Percentiles rank a stretch among this genome's conserved stretches.
phyloP scores from a whole-genome alignment of 2,113 vertebrate genomes.

The Chloroceryle aenea region DNA sequence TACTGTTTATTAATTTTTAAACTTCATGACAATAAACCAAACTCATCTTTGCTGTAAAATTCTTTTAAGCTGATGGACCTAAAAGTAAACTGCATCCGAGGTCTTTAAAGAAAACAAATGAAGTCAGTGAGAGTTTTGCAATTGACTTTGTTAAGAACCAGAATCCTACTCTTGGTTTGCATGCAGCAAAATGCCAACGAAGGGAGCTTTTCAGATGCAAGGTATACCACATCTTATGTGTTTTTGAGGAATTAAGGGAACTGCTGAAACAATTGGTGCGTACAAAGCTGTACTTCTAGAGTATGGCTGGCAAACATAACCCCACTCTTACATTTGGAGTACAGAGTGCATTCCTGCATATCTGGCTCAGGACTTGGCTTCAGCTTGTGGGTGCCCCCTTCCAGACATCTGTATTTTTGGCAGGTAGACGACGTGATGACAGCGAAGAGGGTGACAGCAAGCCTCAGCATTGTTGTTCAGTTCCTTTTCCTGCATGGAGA shows the following conservation, averaged over 20 bases:
- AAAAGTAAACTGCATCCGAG: background rate
- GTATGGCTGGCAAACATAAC: background rate
- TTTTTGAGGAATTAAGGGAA: background rate
- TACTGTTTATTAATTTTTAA: background rate
- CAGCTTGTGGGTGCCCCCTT: slow-evolving; percentile 62
- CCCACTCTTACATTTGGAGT: slow-evolving; percentile 71
- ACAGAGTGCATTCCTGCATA: slow-evolving; percentile 69
- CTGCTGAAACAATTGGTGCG: background rate
- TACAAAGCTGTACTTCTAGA: background rate
- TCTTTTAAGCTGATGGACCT: background rate
- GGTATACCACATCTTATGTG: background rate
- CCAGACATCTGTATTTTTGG: slow-evolving; percentile 48
- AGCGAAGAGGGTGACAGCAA: slow-evolving; percentile 32
- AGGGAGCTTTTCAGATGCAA: background rate
- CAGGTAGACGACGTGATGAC: background rate
- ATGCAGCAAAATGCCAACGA: background rate
- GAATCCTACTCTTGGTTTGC: background rate
- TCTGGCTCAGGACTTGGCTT: slow-evolving; percentile 59
- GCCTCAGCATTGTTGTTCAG: slow-evolving; percentile 36
- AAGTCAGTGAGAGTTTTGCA: background rate
- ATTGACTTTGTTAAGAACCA: background rate
- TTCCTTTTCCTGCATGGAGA: slow-evolving; percentile 15
- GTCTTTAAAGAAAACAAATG: background rate
- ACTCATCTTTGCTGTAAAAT: background rate
- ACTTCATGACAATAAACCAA: background rate